A percentile compares a stretch with the other conserved stretches of the same genome.
phyloP scores from a whole-genome alignment of 2,888 invertebrate genomes.

The Noctuana brunneofusca region DNA sequence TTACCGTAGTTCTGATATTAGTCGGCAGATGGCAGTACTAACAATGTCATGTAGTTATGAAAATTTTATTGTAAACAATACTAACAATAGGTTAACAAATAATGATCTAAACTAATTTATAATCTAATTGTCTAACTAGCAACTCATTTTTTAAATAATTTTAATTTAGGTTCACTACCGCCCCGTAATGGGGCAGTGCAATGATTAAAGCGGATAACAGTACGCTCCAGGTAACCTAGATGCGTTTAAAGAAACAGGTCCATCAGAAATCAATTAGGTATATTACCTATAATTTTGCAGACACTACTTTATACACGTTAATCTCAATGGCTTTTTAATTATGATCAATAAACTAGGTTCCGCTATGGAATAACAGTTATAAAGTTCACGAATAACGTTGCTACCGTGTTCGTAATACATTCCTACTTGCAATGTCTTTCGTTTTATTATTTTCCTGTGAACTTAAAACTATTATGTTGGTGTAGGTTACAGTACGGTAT shows the following conservation, averaged over 20 bases:
- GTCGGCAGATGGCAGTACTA: slow-evolving; percentile 9
- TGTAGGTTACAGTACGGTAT: slow-evolving; percentile 31
- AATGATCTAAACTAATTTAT: too few relatives aligned
- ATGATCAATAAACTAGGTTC: slow-evolving; percentile 3
- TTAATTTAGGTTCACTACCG: too few relatives aligned
- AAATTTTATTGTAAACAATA: background rate
- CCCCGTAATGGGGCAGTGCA: too few relatives aligned
- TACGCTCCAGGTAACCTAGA: too few relatives aligned
- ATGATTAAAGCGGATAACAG: too few relatives aligned
- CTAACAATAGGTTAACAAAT: too few relatives aligned
- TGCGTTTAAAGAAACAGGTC: too few relatives aligned
- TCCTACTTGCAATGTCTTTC: background rate
- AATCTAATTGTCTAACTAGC: too few relatives aligned
- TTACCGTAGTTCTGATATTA: background rate
- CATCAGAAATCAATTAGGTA: background rate
- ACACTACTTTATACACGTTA: background rate
- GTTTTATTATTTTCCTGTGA: slow-evolving; percentile 23
- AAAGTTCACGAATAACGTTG: slow-evolving; percentile 12
- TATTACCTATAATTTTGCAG: background rate
- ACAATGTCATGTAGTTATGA: too few relatives aligned
- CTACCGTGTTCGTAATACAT: slow-evolving; percentile 8
- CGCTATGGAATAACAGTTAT: slow-evolving; percentile 8
- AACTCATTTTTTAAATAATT: too few relatives aligned
- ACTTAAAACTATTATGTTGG: slow-evolving; percentile 6
- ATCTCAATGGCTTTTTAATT: slow-evolving; percentile 1